phyloP scores from a whole-genome alignment of 2,113 vertebrate species.

The Sula dactylatra region DNA sequence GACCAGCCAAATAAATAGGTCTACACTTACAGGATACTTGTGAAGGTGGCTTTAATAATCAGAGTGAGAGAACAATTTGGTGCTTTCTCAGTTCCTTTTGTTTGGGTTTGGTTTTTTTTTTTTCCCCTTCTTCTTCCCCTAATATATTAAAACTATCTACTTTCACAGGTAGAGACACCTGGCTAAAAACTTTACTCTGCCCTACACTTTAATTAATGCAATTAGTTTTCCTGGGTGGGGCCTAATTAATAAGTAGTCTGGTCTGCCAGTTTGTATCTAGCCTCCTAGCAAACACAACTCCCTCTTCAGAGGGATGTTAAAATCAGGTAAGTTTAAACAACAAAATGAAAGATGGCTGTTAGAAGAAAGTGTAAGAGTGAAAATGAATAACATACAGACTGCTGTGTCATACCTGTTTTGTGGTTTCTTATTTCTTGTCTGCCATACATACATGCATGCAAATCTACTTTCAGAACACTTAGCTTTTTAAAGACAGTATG shows the following conservation, averaged over 20 bases:
- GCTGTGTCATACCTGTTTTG: background rate
- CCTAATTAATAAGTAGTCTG: background rate
- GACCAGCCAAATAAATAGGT: background rate
- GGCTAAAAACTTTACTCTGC: background rate
- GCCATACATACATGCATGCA: accelerated
- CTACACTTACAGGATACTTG: background rate
- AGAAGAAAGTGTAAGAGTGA: background rate
- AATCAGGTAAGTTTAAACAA: background rate
- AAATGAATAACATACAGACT: background rate
- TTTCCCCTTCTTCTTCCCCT: background rate
- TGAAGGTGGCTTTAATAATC: background rate
- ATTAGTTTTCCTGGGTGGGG: background rate
- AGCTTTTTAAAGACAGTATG: background rate
- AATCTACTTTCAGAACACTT: background rate
- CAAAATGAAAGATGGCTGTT: background rate
- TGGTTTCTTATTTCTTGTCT: background rate
- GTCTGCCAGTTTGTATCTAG: background rate
- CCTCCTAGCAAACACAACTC: background rate
- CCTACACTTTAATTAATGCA: background rate
- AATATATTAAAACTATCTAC: background rate
- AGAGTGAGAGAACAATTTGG: background rate
- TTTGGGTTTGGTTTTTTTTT: background rate
- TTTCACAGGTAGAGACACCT: background rate
- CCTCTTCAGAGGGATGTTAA: background rate
- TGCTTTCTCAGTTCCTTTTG: background rate